Percentiles rank a stretch among this genome's conserved stretches.
These are phyloP conservation scores for Bibio marci DNA, from an alignment of 2,888 invertebrate species.

Conservation along the genomic window DNA sequence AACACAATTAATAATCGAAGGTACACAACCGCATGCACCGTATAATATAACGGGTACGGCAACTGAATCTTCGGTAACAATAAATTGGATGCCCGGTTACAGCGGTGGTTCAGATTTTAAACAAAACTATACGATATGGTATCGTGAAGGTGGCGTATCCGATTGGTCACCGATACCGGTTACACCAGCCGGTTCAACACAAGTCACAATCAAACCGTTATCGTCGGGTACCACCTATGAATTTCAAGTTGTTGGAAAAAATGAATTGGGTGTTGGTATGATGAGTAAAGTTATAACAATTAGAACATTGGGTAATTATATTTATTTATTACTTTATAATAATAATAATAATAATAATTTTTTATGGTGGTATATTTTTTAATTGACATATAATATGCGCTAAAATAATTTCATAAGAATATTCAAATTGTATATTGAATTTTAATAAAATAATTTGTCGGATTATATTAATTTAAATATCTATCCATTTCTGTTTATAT, in stretches of 20 bases:
- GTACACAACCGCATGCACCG: conserved; percentile 93
- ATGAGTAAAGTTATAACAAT: conserved; percentile 86
- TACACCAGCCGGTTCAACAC: conserved; percentile 77
- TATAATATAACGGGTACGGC: conserved; percentile 85
- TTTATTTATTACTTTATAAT: too few relatives aligned
- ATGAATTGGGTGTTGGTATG: conserved; percentile 88
- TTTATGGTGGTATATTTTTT: too few relatives aligned
- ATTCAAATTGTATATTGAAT: too few relatives aligned
- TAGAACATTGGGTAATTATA: conserved; percentile 61
- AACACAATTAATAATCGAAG: conserved; percentile 78
- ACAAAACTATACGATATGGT: conserved; percentile 92
- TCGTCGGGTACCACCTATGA: conserved; percentile 85
- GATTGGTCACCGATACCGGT: conserved; percentile 92
- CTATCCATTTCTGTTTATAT: too few relatives aligned
- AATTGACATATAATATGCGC: too few relatives aligned
- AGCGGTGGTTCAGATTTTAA: conserved; percentile 90
- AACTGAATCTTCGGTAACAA: conserved; percentile 75
- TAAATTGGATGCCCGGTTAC: conserved; percentile 89
- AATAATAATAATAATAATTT: too few relatives aligned
- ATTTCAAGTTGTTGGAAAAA: conserved; percentile 90
- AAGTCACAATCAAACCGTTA: conserved; percentile 76
- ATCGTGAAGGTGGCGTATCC: conserved; percentile 68
- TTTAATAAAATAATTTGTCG: too few relatives aligned
- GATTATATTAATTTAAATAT: too few relatives aligned
- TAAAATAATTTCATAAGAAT: too few relatives aligned